These are phyloP conservation scores for Porites lutea DNA, from an alignment of 64 coral and sea anemone species.

Conservation along the genomic window DNA sequence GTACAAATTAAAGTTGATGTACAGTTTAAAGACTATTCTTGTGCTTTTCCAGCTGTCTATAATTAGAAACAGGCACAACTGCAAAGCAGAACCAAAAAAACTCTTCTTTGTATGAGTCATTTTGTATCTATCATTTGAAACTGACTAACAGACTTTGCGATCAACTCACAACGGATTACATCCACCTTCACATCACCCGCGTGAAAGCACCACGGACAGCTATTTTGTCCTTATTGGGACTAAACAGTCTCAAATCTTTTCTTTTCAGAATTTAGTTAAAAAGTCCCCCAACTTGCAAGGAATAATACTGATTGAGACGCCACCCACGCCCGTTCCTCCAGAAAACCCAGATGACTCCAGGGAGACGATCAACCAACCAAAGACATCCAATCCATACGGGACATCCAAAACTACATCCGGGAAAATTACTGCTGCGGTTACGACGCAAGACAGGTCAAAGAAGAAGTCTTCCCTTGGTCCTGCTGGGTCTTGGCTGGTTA, in stretches of 20 bases:
- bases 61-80: too few relatives aligned
- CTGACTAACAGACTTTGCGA: too few relatives aligned
- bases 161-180: too few relatives aligned
- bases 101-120: too few relatives aligned
- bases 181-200: too few relatives aligned
- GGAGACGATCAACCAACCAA: neutral
- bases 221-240: too few relatives aligned
- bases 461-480: slow-evolving; percentile 18
- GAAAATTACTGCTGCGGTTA: neutral
- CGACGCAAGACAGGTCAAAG: slow-evolving; percentile 3
- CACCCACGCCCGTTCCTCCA: slow-evolving; percentile 23
- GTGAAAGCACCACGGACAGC: too few relatives aligned
- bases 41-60: too few relatives aligned
- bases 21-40: neutral
- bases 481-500: neutral
- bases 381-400: neutral
- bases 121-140: too few relatives aligned
- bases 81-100: too few relatives aligned
- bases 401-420: neutral
- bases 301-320: slow-evolving; percentile 25
- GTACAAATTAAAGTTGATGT: neutral
- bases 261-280: neutral
- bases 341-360: neutral
- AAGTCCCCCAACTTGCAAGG: neutral
- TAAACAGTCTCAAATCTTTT: neutral